Evolutionary conservation across 2,113 vertebrate genomes (phyloP).

Genomic region (Mormoops blainvillei): DNA sequence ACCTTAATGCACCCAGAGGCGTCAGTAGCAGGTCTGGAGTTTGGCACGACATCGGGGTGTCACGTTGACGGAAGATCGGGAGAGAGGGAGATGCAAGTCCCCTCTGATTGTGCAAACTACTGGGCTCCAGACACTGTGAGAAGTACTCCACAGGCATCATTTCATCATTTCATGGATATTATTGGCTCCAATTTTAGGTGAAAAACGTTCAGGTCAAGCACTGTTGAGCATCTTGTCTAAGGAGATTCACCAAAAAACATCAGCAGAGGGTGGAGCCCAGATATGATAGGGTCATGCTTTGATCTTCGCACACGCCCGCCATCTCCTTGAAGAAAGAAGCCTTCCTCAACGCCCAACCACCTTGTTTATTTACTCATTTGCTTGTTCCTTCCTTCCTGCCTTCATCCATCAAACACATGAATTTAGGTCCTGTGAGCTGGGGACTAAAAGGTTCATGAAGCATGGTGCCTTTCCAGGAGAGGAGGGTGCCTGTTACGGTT

Average conservation of each 20-base stretch:
- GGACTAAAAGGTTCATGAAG: neutral
- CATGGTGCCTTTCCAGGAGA: neutral
- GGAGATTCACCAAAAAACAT: neutral
- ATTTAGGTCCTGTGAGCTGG: neutral
- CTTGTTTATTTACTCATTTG: neutral
- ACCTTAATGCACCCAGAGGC: no score
- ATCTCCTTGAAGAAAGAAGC: no score
- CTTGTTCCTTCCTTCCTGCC: neutral
- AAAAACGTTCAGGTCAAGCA: neutral
- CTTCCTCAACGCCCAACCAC: neutral
- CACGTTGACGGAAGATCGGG: neutral
- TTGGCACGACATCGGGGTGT: neutral
- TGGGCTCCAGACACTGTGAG: neutral
- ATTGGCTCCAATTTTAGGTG: neutral
- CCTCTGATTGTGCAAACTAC: neutral
- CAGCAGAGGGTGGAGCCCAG: neutral
- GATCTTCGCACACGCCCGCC: no score
- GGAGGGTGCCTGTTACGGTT: neutral
- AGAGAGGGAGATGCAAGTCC: neutral
- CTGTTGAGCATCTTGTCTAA: neutral
- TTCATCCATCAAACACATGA: neutral
- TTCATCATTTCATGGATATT: neutral
- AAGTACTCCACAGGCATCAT: neutral
- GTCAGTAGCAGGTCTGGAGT: neutral
- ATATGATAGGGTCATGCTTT: rapidly evolving